Evolutionary conservation across 2,888 invertebrate genomes (phyloP).

Genomic region (Monopis laevigella): DNA sequence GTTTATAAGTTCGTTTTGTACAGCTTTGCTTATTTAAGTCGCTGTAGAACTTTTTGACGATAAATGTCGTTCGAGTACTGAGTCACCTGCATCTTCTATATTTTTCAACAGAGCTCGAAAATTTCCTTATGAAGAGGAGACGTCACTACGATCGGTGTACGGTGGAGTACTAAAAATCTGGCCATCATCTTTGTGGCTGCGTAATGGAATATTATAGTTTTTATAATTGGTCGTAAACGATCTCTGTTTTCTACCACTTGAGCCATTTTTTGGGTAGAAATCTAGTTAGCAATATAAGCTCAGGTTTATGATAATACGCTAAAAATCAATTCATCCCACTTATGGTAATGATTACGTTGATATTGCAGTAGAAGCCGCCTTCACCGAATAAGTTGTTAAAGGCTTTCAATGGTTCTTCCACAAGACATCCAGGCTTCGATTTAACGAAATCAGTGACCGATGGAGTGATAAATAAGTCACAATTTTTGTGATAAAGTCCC

Average conservation of each 20-base stretch:
- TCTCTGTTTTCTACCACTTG: conserved; percentile 17
- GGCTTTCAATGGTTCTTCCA: conserved; percentile 16
- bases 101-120: conserved; percentile 17
- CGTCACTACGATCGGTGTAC: conserved; percentile 15
- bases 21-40: conserved; percentile 17
- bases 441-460: conserved; percentile 6
- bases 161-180: conserved; percentile 14
- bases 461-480: conserved; percentile 14
- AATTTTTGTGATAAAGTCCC: conserved; percentile 10
- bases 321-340: conserved; percentile 13
- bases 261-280: too few species aligned
- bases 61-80: conserved; percentile 17
- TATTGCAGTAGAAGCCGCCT: conserved; percentile 14
- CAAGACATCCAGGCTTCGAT: conserved; percentile 15
- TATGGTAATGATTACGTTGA: conserved; percentile 15
- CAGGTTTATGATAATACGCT: too few species aligned
- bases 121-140: conserved; percentile 17
- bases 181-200: conserved; percentile 18
- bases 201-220: conserved; percentile 17
- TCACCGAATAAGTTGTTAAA: conserved; percentile 14
- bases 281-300: too few species aligned
- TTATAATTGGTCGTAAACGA: conserved; percentile 16
- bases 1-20: conserved; percentile 16
- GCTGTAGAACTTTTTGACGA: conserved; percentile 16
- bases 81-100: conserved; percentile 17